Evolutionary conservation across 2,113 vertebrate species (phyloP).

Genomic region (Procavia capensis): DNA sequence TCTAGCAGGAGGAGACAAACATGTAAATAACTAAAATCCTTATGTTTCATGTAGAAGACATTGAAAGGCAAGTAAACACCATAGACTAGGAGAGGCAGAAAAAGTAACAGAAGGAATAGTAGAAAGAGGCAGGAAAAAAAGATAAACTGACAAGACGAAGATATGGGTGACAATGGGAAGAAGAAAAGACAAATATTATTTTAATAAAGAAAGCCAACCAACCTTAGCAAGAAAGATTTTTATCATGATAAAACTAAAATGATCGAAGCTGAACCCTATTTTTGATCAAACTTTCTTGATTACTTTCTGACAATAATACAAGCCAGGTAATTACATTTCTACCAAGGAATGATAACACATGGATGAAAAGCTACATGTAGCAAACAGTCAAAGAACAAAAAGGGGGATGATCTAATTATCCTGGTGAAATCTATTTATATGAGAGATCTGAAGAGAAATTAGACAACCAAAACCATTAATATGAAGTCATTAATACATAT

Average conservation of each 20-base stretch:
- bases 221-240: background rate
- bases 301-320: slow-evolving; percentile 45
- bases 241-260: background rate
- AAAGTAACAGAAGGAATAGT: background rate
- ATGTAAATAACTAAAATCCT: background rate
- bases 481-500: background rate
- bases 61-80: background rate
- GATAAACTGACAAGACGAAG: background rate
- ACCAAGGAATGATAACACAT: background rate
- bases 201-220: background rate
- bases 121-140: background rate
- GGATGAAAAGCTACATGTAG: slow-evolving; percentile 18
- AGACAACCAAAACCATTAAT: slow-evolving; percentile 9
- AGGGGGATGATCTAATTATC: slow-evolving; percentile 43
- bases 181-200: background rate
- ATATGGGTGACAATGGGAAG: background rate
- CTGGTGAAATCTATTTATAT: slow-evolving; percentile 33
- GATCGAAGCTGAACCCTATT: background rate
- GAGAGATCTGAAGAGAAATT: slow-evolving; percentile 42
- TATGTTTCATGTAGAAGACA: background rate
- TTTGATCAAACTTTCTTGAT: slow-evolving; percentile 40
- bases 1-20: background rate
- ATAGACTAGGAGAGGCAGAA: background rate
- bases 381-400: slow-evolving; percentile 55
- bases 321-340: slow-evolving; percentile 58